Conservation (phyloP, 2,888 invertebrate genomes). For the Cataglyphis livida region DNA sequence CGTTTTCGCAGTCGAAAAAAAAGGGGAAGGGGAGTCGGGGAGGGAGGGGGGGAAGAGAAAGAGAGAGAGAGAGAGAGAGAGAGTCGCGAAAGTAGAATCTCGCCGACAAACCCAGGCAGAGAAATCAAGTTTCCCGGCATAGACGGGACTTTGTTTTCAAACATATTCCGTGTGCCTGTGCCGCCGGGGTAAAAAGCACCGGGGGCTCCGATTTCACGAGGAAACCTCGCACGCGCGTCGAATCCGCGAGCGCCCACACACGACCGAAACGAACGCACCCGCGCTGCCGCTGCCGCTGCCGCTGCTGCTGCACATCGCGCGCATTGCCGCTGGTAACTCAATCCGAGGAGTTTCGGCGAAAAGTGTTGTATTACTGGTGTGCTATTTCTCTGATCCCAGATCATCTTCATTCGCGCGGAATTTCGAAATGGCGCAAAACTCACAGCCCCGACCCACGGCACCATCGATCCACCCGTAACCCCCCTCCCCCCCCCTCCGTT, state of each 20-base stretch:
- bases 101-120: conserved; percentile 45
- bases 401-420: conserved; percentile 58
- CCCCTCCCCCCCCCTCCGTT: neutral
- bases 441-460: conserved; percentile 38
- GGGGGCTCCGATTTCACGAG: conserved; percentile 68
- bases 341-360: conserved; percentile 69
- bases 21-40: neutral
- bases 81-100: conserved; percentile 49
- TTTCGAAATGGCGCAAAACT: conserved; percentile 54
- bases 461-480: conserved; percentile 38
- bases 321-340: conserved; percentile 60
- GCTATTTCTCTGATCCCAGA: conserved; percentile 64
- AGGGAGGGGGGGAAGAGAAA: too few species aligned
- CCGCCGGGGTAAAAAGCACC: conserved; percentile 58
- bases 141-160: conserved; percentile 66
- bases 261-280: conserved; percentile 5
- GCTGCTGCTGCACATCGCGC: neutral
- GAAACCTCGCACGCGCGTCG: conserved; percentile 53
- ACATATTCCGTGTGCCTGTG: conserved; percentile 55
- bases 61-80: too few species aligned
- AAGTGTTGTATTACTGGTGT: conserved; percentile 68
- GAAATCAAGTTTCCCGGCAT: conserved; percentile 57
- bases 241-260: conserved; percentile 38
- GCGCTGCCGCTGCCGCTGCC: neutral
- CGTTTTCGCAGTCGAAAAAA: conserved; percentile 19